Evolutionary conservation across 2,113 vertebrate species (phyloP), one percentile per base, ranked within the genome.

Genomic region (Lamprologus ornatipinnis): DNA sequence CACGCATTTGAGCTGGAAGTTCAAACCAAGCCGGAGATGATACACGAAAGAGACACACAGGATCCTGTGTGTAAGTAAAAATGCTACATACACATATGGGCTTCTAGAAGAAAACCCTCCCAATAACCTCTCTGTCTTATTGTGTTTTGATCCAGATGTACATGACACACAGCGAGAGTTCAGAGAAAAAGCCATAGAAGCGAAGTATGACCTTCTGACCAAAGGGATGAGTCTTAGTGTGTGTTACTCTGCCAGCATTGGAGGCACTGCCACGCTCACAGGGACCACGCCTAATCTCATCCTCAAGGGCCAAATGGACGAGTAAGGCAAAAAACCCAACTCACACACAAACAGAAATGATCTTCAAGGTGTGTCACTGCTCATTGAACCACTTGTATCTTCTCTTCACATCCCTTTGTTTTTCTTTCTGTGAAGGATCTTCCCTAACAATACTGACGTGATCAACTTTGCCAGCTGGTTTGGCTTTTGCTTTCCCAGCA

Each of bases 391-490:
- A 4, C 26, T 53, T 80, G 13, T 49, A 6, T 5, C 6, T 51
- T 17, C 11, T 19, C 6, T 7, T 23, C 33, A 87, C 9, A 23
- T 63, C 47, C 21, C 54, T 80, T 4, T 8, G 21, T 57, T 9
- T 78, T 10, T 70, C 75, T 45, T n/a, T 90, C 45, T 88, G 80
- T 80, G 19, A 94, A 99, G 98, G 23, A 5, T 98, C 60, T 99
- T 95, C 55, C 93, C 93, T 1, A 0, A 2, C 0, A 99, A 97
- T 0, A 79, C 49, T 15, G 97, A 95, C 0, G 60, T 98, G 88
- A 95, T 99, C 91, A 99, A 97, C 96, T 99, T 99, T 70, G 97
- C 97, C 84, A 97, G 97, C 70, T 99, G 98, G 98, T 99, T 99
- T 40, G 94, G 90, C 86, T 98, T 98, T 15, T 95, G 98, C 80